Evolutionary conservation across 2,888 invertebrate genomes (phyloP).

Genomic region (Morpho achilles): DNA sequence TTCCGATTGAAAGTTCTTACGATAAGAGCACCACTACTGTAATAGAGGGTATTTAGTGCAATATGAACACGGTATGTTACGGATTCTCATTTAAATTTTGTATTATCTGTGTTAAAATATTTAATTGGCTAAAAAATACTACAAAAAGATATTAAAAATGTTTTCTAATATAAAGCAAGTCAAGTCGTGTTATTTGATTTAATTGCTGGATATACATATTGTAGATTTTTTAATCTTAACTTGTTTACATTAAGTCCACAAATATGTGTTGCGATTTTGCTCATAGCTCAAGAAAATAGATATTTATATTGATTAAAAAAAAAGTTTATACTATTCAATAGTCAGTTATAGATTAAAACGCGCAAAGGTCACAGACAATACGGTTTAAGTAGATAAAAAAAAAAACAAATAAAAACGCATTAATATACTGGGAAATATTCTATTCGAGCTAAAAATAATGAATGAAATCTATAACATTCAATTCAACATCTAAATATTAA

Average conservation of each 20-base stretch:
- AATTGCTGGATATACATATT: background rate
- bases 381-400: slow-evolving; percentile 17
- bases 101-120: too few species aligned
- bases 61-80: too few species aligned
- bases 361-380: slow-evolving; percentile 23
- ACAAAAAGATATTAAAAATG: too few species aligned
- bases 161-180: too few species aligned
- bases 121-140: too few species aligned
- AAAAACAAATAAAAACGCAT: slow-evolving; percentile 11
- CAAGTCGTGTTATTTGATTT: background rate
- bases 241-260: slow-evolving; percentile 66
- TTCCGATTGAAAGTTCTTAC: slow-evolving; percentile 2
- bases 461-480: slow-evolving; percentile 14
- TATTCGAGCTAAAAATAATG: slow-evolving; percentile 21
- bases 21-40: slow-evolving; percentile 10
- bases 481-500: slow-evolving; percentile 12
- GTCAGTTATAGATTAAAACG: slow-evolving; percentile 14
- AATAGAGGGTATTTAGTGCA: too few species aligned
- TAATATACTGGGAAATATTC: slow-evolving; percentile 16
- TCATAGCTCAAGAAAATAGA: slow-evolving; percentile 28
- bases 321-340: slow-evolving; percentile 20
- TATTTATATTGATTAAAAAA: slow-evolving; percentile 18
- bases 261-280: slow-evolving; percentile 28
- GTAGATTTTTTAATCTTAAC: slow-evolving; percentile 19
- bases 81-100: too few species aligned